phyloP scores from a whole-genome alignment of 2,113 vertebrate genomes.

The Grammomys surdaster region DNA sequence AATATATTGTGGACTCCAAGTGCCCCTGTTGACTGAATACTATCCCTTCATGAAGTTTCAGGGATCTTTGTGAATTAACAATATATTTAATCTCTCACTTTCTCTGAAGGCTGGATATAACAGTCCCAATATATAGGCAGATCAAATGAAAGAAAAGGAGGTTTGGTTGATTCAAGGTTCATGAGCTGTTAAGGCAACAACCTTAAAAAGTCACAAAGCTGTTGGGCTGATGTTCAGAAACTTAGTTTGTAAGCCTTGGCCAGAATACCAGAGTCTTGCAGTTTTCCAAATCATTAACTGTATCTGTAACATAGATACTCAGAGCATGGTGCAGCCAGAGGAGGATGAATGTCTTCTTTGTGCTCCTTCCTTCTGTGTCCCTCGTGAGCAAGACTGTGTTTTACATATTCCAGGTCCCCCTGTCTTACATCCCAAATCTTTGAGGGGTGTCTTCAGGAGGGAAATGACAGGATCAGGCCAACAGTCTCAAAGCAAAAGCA shows the following conservation, averaged over 20 bases:
- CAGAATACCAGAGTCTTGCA: constrained; percentile 56
- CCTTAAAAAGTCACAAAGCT: constrained; percentile 30
- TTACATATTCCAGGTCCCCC: background rate
- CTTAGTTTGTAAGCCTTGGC: constrained; percentile 52
- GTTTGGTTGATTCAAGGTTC: constrained; percentile 5
- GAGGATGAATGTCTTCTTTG: constrained; percentile 74
- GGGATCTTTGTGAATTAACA: constrained; percentile 40
- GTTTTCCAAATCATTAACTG: constrained; percentile 77
- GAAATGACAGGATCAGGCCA: background rate
- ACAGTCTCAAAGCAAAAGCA: background rate
- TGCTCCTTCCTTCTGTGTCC: constrained; percentile 17
- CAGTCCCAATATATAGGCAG: background rate
- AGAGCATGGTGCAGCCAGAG: constrained; percentile 17
- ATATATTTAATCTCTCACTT: background rate
- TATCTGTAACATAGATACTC: constrained; percentile 63
- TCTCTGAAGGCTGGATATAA: constrained; percentile 24
- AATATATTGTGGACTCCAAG: background rate
- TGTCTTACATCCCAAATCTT: background rate
- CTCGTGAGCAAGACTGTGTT: constrained; percentile 26
- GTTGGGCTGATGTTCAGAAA: constrained; percentile 62
- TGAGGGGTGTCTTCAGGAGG: constrained; percentile 43
- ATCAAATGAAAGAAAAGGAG: background rate
- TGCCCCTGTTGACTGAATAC: constrained; percentile 14
- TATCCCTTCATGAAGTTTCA: background rate
- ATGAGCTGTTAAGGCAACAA: background rate